Percentiles rank a stretch among this genome's conserved stretches.
Conservation (phyloP, 2,113 vertebrate genomes). For the Ceyx margarethae region DNA sequence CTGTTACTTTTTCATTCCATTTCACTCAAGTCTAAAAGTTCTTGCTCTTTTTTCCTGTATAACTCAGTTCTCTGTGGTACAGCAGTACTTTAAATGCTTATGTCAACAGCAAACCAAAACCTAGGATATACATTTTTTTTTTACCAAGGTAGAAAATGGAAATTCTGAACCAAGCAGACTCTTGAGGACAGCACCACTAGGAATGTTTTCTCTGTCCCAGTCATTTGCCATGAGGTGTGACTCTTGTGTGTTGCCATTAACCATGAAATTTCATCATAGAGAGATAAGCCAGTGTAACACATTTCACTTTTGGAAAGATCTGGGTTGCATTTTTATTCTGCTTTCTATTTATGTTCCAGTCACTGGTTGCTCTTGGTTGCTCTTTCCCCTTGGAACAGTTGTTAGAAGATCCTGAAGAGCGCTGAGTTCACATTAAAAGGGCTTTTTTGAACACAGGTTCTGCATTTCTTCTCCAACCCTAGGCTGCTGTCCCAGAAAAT, state of each 20-base stretch:
- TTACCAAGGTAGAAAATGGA: neutral
- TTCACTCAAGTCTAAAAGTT: neutral
- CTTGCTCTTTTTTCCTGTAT: neutral
- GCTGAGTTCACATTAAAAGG: neutral
- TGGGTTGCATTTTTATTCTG: neutral
- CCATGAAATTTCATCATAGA: neutral
- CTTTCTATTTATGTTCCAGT: neutral
- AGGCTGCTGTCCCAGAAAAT: conserved; percentile 37
- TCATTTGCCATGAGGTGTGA: neutral
- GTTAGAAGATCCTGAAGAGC: neutral
- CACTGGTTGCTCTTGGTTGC: neutral
- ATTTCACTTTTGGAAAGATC: neutral
- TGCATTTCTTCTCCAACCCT: neutral
- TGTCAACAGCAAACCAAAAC: neutral
- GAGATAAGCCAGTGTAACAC: neutral
- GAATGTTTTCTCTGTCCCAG: neutral
- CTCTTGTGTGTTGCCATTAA: neutral
- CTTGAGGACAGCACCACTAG: neutral
- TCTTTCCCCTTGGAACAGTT: neutral
- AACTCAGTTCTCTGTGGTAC: neutral
- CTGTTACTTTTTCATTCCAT: neutral
- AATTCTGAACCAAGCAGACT: neutral
- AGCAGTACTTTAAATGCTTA: neutral
- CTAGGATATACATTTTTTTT: neutral
- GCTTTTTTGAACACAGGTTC: neutral